Evolutionary conservation across 2,797 vertebrate genomes (phyloP).

Genomic region (Bovichtus variegatus): DNA sequence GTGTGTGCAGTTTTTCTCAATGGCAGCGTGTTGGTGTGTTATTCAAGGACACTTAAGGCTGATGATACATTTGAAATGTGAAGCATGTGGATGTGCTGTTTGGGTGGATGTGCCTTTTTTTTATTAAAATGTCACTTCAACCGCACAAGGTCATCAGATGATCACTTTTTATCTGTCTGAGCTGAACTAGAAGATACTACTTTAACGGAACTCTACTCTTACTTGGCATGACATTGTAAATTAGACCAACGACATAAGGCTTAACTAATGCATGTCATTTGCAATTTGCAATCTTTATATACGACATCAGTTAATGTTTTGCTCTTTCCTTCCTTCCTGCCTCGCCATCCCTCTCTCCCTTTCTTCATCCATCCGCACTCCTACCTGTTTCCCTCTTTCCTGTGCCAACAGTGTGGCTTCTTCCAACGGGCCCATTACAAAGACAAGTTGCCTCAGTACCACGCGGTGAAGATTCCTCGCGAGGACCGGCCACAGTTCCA

Average conservation of each 20-base stretch:
- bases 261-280: not conserved
- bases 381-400: conserved; percentile 1
- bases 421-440: conserved; percentile 90
- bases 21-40: conserved; percentile 9
- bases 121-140: conserved; percentile 5
- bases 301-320: conserved; percentile 11
- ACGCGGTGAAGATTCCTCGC: conserved; percentile 93
- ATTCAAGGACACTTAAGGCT: conserved; percentile 13
- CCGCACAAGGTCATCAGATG: conserved; percentile 13
- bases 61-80: conserved; percentile 3
- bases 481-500: conserved; percentile 91
- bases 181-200: not conserved
- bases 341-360: not conserved
- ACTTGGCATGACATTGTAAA: conserved; percentile 1
- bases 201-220: not conserved
- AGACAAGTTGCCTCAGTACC: conserved; percentile 92
- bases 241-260: not conserved
- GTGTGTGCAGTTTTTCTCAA: conserved; percentile 28
- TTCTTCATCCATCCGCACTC: not conserved
- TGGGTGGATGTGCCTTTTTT: conserved; percentile 22
- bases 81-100: conserved; percentile 61
- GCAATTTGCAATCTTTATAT: not conserved
- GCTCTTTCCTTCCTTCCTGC: not conserved
- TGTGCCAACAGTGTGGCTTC: conserved; percentile 89
- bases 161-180: conserved; percentile 15